Base-by-base conservation (phyloP, 2,113 vertebrate species). In the Sterna hirundo region DNA sequence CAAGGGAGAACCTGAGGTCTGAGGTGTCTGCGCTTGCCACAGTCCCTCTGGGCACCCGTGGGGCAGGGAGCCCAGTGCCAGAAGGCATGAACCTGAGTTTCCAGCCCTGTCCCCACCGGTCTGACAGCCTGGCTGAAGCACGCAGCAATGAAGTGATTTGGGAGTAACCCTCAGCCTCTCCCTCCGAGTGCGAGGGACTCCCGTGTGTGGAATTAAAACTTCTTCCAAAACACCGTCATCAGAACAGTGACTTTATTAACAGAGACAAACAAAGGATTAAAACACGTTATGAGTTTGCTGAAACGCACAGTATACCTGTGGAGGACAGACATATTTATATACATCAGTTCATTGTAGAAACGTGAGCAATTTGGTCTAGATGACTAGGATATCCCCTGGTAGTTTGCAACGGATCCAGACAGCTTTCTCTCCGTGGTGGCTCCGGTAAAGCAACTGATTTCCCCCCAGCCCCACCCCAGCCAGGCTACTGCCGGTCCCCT, bases 221-320 rank as follows among this genome's bases (percentile, higher is more conserved):
- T 72, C 36, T 15, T 55, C 42, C 62, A 32, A 47, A 93, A 81
- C 62, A 51, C 38, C 2, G 2, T 86, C 81, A 71, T 93, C 83
- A 74, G 95, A 95, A 96, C 86, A 80, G 62, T 84, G 65, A 84
- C 77, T 97, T 97, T 97, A 97, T 97, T 97, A 86, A 88, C 30
- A 78, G 86, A 79, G 81, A 96, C 60, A 70, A 86, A 90, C 40
- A 49, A 88, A 94, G 72, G 65, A 91, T 74, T 93, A 82, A 96
- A 96, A 95, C 69, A 94, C 4, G 0, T 58, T 17, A 90, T 26
- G 88, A 38, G 32, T 55, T 82, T 87, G 77, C 64, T 57, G 88
- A 88, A 84, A 96, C n/a, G 64, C 77, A 60, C 27, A 47, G 72
- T 19, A 32, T 62, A 42, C 68, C 60, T 90, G n/a, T 74, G 85